phyloP scores from a whole-genome alignment of 2,888 invertebrate species.

The Disparrhopalites patrizii region DNA sequence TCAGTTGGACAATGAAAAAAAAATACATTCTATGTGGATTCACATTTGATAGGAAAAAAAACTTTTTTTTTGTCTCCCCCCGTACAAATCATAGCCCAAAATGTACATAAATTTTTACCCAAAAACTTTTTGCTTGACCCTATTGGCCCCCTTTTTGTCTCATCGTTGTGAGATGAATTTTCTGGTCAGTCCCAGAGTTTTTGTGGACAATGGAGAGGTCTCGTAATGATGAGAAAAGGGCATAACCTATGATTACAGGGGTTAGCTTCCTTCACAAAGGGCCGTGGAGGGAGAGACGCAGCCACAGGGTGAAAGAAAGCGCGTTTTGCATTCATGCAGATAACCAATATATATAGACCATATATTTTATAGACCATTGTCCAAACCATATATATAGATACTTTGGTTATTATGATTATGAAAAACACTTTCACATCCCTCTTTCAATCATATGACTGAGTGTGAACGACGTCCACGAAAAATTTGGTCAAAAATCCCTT shows the following conservation, averaged over 20 bases:
- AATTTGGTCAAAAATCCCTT: too few species aligned
- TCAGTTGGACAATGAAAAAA: neutral
- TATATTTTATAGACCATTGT: too few species aligned
- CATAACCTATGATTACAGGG: conserved; percentile 24
- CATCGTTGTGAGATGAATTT: neutral
- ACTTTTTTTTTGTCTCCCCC: too few species aligned
- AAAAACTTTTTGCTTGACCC: conserved; percentile 26
- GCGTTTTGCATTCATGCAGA: conserved; percentile 6
- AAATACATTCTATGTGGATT: conserved; percentile 10
- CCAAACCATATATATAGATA: too few species aligned
- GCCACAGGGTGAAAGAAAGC: neutral
- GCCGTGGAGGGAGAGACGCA: neutral
- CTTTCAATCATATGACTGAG: conserved; percentile 23
- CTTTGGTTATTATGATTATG: too few species aligned
- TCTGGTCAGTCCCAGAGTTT: conserved; percentile 13
- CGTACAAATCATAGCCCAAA: conserved; percentile 20
- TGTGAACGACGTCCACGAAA: too few species aligned
- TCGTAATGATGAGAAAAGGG: conserved; percentile 18
- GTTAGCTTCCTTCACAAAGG: conserved; percentile 10
- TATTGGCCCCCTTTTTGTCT: conserved; percentile 24
- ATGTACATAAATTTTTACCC: conserved; percentile 15
- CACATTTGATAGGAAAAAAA: too few species aligned
- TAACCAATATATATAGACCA: conserved; percentile 6
- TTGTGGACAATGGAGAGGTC: conserved; percentile 13
- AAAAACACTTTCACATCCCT: conserved; percentile 12